Percentiles rank a stretch among this genome's conserved stretches.
phyloP scores from a whole-genome alignment of 2,113 vertebrate genomes.

The Campylorhamphus procurvoides region DNA sequence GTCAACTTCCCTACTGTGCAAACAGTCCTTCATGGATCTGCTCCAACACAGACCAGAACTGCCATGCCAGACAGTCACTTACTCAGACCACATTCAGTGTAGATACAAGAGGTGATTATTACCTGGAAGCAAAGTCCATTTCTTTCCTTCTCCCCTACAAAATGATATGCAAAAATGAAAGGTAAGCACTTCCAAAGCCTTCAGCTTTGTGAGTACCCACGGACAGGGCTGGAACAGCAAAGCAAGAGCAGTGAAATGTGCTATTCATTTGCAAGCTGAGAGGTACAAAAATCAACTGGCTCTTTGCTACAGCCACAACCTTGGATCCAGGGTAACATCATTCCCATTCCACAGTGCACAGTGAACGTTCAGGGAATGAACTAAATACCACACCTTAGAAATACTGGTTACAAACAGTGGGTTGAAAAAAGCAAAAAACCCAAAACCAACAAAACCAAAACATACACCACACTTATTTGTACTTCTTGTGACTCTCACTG shows the following conservation, averaged over 20 bases:
- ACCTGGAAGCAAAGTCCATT: not conserved
- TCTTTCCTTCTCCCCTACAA: not conserved
- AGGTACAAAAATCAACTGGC: not conserved
- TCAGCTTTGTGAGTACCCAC: not conserved
- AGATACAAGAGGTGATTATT: not conserved
- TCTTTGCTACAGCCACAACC: not conserved
- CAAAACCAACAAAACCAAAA: not conserved
- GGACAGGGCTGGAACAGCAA: not conserved
- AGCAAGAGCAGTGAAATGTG: not conserved
- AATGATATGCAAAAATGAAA: not conserved
- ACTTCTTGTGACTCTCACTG: not conserved
- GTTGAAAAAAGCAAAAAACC: not conserved
- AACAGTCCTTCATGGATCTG: not conserved
- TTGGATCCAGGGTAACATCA: not conserved
- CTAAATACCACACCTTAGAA: not conserved
- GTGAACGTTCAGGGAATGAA: fast-evolving
- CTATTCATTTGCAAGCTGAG: not conserved
- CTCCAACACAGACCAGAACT: not conserved
- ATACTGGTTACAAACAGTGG: not conserved
- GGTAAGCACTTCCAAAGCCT: not conserved
- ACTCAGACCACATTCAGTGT: not conserved
- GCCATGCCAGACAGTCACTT: not conserved
- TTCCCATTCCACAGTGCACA: not conserved
- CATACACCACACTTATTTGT: not conserved
- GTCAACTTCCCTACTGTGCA: not conserved